A percentile compares a stretch with the other conserved stretches of the same genome.
These are phyloP conservation scores for Gasteruption jaculator DNA, from an alignment of 2,888 invertebrate species.

Conservation along the genomic window DNA sequence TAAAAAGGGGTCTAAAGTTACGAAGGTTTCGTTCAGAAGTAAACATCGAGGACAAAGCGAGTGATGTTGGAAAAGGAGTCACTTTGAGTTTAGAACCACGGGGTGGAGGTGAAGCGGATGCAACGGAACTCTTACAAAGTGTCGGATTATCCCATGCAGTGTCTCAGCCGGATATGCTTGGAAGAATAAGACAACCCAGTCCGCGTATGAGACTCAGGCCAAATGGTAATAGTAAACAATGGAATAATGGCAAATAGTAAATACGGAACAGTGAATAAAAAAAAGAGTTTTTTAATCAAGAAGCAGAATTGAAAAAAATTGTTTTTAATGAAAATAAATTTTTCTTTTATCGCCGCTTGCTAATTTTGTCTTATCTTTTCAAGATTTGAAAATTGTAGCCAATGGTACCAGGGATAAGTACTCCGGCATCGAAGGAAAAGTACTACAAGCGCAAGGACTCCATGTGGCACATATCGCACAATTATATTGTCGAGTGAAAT, in stretches of 20 bases:
- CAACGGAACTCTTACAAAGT: constrained; percentile 48
- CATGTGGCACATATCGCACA: constrained; percentile 49
- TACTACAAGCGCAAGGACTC: constrained; percentile 47
- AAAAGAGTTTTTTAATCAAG: background rate
- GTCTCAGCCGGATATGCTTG: constrained; percentile 51
- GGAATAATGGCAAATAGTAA: too few relatives aligned
- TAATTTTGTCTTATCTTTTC: constrained; percentile 13
- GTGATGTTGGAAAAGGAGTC: constrained; percentile 36
- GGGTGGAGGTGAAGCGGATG: constrained; percentile 49
- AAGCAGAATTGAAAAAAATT: constrained; percentile 2
- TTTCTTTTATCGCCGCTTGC: too few relatives aligned
- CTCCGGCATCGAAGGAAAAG: constrained; percentile 46
- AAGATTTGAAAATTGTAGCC: constrained; percentile 41
- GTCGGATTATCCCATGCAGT: constrained; percentile 48
- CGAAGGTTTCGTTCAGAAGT: constrained; percentile 50
- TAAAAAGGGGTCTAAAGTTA: constrained; percentile 47
- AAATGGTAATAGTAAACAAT: constrained; percentile 31
- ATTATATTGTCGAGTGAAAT: constrained; percentile 45
- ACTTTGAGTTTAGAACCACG: constrained; percentile 43
- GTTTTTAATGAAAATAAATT: constrained; percentile 1
- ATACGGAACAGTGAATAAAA: too few relatives aligned
- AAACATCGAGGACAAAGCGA: constrained; percentile 48
- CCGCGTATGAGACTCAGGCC: constrained; percentile 38
- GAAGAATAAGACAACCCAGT: constrained; percentile 40
- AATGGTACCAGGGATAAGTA: constrained; percentile 45